These are phyloP conservation scores for Ennomos fuscantarius DNA, from an alignment of 2,888 invertebrate genomes.

Conservation along the genomic window DNA sequence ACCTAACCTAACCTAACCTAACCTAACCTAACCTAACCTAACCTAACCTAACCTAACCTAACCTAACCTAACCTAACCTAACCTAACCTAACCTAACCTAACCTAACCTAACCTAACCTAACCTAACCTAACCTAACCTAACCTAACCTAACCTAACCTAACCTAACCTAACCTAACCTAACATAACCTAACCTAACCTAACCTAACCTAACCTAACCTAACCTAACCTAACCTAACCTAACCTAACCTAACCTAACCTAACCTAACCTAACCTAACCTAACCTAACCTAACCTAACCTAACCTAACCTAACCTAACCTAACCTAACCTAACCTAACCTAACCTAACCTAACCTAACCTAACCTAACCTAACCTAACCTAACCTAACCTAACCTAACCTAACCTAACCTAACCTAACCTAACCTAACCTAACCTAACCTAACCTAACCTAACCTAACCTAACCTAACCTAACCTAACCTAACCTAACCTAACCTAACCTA, in stretches of 20 bases:
- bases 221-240: slow-evolving; percentile 18
- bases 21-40: too few relatives aligned
- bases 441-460: slow-evolving; percentile 11
- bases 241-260: slow-evolving; percentile 16
- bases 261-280: slow-evolving; percentile 18
- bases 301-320: slow-evolving; percentile 17
- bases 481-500: slow-evolving; percentile 11
- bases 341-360: slow-evolving; percentile 11
- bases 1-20: too few relatives aligned
- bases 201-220: slow-evolving; percentile 18
- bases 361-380: slow-evolving; percentile 11
- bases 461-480: slow-evolving; percentile 11
- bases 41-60: too few relatives aligned
- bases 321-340: slow-evolving; percentile 10
- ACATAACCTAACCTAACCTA: slow-evolving; percentile 15
- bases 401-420: slow-evolving; percentile 11
- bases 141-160: too few relatives aligned
- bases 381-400: slow-evolving; percentile 11
- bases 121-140: too few relatives aligned
- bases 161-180: slow-evolving; percentile 2
- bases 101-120: too few relatives aligned
- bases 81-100: too few relatives aligned
- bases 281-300: slow-evolving; percentile 18
- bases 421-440: slow-evolving; percentile 11
- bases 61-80: too few relatives aligned